These are phyloP conservation scores for Dermochelys coriacea DNA, from an alignment of 2,797 vertebrate species.

Conservation along the genomic window DNA sequence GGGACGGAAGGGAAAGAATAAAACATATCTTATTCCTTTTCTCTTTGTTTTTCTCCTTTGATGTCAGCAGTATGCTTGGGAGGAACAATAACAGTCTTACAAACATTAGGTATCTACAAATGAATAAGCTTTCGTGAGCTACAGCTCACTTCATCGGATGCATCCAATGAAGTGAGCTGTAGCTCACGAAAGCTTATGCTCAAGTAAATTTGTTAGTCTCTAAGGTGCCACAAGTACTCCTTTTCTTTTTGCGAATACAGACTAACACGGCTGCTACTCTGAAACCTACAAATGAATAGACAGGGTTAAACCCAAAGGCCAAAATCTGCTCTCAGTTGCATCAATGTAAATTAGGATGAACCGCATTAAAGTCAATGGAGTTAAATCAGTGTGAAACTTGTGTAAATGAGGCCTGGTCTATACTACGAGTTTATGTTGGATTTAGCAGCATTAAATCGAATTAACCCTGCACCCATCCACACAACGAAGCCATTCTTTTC, in stretches of 20 bases:
- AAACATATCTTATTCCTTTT: slow-evolving; percentile 25
- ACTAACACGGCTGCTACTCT: too few species aligned
- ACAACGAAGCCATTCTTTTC: too few species aligned
- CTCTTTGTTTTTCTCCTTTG: slow-evolving; percentile 26
- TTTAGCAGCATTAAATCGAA: too few species aligned
- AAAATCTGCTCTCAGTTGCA: background rate
- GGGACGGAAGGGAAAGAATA: background rate
- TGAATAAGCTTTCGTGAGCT: too few species aligned
- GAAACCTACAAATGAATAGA: background rate
- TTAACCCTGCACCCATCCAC: too few species aligned
- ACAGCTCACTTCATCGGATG: too few species aligned
- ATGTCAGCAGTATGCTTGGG: background rate
- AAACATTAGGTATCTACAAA: background rate
- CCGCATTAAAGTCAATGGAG: background rate
- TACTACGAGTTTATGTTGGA: too few species aligned
- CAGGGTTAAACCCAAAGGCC: background rate
- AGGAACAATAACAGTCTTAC: slow-evolving; percentile 20
- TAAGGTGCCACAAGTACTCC: too few species aligned
- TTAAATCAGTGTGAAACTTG: background rate
- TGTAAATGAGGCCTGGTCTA: background rate
- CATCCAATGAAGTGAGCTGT: too few species aligned
- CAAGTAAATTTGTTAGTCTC: too few species aligned
- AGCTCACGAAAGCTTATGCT: too few species aligned
- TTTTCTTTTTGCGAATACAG: too few species aligned
- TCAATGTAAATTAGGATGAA: background rate